Base-by-base conservation (phyloP, 2,888 invertebrate species). In the Drosophila picticornis region DNA sequence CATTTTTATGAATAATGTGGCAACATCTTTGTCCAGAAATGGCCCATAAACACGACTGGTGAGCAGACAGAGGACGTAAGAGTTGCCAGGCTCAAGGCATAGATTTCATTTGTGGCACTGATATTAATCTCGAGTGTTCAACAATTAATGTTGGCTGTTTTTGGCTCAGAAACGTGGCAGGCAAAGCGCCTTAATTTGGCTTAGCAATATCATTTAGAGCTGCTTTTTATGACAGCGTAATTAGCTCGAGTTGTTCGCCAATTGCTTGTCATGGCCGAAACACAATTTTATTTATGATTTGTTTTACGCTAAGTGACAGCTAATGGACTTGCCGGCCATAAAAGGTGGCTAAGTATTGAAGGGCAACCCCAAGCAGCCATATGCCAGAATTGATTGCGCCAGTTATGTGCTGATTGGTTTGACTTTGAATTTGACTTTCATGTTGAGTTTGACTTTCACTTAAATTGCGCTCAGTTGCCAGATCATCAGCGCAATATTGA, bases 61-160 rank as follows among this genome's bases (percentile, higher is more conserved):
- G 32, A 36, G 40, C 51, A 60, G 72, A 63, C 61, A 46, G 19
- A 38, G 48, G 13, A 29, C 29, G 29, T 40, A 22, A 22, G n/a
- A 22, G 56, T 40, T 57, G 25, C 53, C 25, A 36, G 48, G 62
- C 46, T 58, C 34, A 48, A 63, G 60, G 38, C 67, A 63, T 70
- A 48, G 62, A 55, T 64, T 74, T 64, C 36, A 46, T 36, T 46
- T 16, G 31, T 57, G 62, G 53, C 81, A 43, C 22, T 52, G 66
- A 71, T 84, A 86, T 88, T 84, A 88, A 84, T 84, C 84, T 81
- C 72, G 71, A 86, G 87, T 86, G 84, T 72, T 81, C 57, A 84
- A 70, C 84, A 84, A 84, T 84, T 89, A 84, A 86, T 79, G 51
- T 64, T 62, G 59, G 53, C 61, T 68, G 66, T 50, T 34, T 56